Base-by-base conservation (phyloP, 2,113 vertebrate genomes). In the Siniperca knerii region DNA sequence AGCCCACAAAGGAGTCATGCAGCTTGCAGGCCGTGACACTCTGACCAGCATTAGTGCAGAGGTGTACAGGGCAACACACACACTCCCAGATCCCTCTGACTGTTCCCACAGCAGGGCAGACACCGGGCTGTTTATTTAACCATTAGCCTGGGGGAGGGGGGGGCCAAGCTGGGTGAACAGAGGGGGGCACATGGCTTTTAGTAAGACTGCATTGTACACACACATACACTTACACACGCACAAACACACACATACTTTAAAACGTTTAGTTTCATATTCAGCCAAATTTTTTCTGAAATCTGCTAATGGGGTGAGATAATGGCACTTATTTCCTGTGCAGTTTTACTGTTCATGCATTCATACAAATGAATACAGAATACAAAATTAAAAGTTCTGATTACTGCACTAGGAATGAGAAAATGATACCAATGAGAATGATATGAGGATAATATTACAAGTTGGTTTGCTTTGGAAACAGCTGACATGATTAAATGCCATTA, bases 121-220 rank as follows among this genome's bases (percentile, higher is more conserved):
- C 90, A 92, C 81, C 75, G 69, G 84, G 77, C 90, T 93, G 91
- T 94, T 94, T 93, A 93, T 92, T 90, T 94, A 94, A 90, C 79
- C 68, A 86, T 90, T 90, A 88, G 89, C 21, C 75, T n/a, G 65
- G 82, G 85, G 85, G 87, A 85, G 86, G 80, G 87, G 79, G 82
- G 73, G 73, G 44, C 57, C 50, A 40, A 82, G 67, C 69, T 68
- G 65, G 78, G 75, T 71, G 48, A 77, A 64, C 35, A 42, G 66
- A 46, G 71, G 60, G 78, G 76, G 71, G 66, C 40, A 18, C 65
- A 48, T 70, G 18, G n/a, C 65, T 88, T 83, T 85, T 76, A 87
- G 70, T 62, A 74, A 64, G 54, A 67, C 37, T 61, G 12, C 54
- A 67, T 37, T 40, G 16, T 12, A 76, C 40, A 67, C 9, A 37